phyloP scores from a whole-genome alignment of 2,113 vertebrate species.

The Muntiacus muntjak region DNA sequence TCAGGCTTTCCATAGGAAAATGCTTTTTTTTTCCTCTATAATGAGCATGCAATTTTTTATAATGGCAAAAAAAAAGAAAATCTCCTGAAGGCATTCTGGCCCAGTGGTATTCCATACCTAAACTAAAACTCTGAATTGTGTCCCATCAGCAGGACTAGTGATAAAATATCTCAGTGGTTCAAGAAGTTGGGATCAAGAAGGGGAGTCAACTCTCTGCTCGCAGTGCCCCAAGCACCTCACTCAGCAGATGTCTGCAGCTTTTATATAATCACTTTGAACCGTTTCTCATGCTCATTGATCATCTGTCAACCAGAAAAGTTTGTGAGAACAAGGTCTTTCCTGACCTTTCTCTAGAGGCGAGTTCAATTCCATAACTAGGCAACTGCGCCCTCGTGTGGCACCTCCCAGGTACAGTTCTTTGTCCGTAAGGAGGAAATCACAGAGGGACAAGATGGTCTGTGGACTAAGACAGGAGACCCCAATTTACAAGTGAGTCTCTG shows the following conservation, averaged over 20 bases:
- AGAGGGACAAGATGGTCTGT: rapidly evolving
- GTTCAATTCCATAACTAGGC: background rate
- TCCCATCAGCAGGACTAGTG: no score
- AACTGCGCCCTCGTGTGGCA: conserved; percentile 58
- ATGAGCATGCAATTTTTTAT: background rate
- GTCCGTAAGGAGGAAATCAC: rapidly evolving
- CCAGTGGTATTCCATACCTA: background rate
- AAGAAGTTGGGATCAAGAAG: background rate
- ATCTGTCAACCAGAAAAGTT: background rate
- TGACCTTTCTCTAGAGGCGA: background rate
- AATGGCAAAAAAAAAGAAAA: background rate
- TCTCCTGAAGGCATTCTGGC: background rate
- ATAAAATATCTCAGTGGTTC: no score
- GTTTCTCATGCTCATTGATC: background rate
- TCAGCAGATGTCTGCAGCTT: background rate
- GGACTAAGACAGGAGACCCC: background rate
- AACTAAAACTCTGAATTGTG: background rate
- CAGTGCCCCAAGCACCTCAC: background rate
- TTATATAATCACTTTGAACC: rapidly evolving
- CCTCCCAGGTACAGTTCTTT: background rate
- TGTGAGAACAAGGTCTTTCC: background rate
- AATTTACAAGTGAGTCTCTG: background rate
- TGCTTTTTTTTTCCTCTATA: background rate
- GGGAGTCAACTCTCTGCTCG: background rate
- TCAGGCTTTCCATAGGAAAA: background rate